These are phyloP conservation scores for Brachionus calyciflorus DNA, from an alignment of 1,140 invertebrate genomes.

Conservation along the genomic window DNA sequence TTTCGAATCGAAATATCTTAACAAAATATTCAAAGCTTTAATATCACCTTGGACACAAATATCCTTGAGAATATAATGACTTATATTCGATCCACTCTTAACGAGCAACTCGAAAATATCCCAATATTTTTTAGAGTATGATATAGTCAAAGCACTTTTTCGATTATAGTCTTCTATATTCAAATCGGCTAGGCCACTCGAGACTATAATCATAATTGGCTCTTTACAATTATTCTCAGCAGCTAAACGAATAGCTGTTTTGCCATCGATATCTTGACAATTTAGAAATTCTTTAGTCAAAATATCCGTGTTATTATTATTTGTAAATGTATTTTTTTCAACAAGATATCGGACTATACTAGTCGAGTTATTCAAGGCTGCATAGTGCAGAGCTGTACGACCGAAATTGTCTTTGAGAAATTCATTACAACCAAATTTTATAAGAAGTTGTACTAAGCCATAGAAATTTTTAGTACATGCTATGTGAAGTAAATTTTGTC, in stretches of 20 bases:
- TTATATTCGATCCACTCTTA: constrained; percentile 27
- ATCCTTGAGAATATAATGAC: constrained; percentile 6
- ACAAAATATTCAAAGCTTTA: constrained; percentile 1
- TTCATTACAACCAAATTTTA: constrained; percentile 43
- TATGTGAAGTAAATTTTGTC: constrained; percentile 32
- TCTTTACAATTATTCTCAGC: constrained; percentile 24
- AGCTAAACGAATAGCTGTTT: constrained; percentile 13
- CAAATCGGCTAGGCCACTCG: constrained; percentile 13
- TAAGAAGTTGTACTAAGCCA: constrained; percentile 23
- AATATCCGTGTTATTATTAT: not conserved
- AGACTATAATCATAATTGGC: constrained; percentile 20
- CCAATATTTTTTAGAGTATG: constrained; percentile 19
- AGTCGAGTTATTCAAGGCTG: constrained; percentile 18
- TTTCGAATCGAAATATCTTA: constrained; percentile 24
- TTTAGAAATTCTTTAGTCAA: constrained; percentile 38
- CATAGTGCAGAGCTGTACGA: constrained; percentile 22
- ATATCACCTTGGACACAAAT: constrained; percentile 31
- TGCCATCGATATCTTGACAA: constrained; percentile 16
- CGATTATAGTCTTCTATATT: not conserved
- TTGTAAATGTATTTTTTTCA: constrained; percentile 27
- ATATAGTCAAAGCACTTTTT: not conserved
- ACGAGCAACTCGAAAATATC: constrained; percentile 37
- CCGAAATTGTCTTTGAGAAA: constrained; percentile 34
- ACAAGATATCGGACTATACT: constrained; percentile 35
- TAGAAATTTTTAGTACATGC: constrained; percentile 45